Percentiles rank a stretch among this genome's conserved stretches.
phyloP scores from a whole-genome alignment of 2,888 invertebrate genomes.

The Tetranychus piercei region DNA sequence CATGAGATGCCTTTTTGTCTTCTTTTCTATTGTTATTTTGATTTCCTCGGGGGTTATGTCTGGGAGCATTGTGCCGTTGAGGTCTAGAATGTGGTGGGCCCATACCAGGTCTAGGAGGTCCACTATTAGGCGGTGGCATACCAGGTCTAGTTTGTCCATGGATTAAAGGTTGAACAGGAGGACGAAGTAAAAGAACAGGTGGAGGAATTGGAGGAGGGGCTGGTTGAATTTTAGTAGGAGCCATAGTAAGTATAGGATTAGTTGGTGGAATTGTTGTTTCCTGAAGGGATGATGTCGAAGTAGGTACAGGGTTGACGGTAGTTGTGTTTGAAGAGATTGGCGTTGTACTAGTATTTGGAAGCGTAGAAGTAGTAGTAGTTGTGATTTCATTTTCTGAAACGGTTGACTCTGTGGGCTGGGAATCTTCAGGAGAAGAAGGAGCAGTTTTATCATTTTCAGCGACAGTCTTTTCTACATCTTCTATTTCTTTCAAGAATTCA shows the following conservation, averaged over 20 bases:
- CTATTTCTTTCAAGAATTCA: slow-evolving; percentile 22
- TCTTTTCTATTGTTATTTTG: slow-evolving; percentile 22
- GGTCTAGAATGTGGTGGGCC: slow-evolving; percentile 28
- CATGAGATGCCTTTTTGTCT: slow-evolving; percentile 27
- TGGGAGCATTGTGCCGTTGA: background rate
- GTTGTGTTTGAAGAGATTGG: background rate
- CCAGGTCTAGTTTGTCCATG: slow-evolving; percentile 18
- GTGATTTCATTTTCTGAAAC: background rate
- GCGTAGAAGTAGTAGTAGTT: background rate
- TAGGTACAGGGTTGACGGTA: background rate
- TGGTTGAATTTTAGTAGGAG: slow-evolving; percentile 1
- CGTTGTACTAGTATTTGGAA: background rate
- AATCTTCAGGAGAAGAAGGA: background rate
- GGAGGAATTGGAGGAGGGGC: background rate
- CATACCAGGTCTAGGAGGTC: slow-evolving; percentile 30
- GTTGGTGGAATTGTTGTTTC: slow-evolving; percentile 25
- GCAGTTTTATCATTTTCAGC: background rate
- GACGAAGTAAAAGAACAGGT: background rate
- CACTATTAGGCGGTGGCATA: slow-evolving; percentile 9
- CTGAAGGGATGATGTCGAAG: background rate
- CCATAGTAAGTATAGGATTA: slow-evolving; percentile 16
- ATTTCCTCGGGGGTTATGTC: background rate
- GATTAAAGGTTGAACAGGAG: slow-evolving; percentile 19
- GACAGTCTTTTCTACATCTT: slow-evolving; percentile 28
- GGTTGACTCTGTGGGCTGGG: background rate